Conservation (phyloP, 2,113 vertebrate species). For the Vulpes ferrilata region DNA sequence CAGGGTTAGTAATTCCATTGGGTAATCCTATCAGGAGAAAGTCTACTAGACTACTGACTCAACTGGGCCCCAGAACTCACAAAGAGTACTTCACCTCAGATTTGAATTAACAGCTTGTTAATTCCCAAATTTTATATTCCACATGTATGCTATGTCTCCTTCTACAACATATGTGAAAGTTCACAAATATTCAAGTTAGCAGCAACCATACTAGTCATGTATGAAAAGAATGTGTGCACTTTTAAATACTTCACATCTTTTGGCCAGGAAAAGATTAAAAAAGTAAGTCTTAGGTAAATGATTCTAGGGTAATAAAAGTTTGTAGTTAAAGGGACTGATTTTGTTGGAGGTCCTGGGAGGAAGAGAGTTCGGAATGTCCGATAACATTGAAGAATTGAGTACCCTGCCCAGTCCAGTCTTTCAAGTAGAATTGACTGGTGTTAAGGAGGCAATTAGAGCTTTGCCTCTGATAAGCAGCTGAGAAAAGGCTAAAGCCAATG, state of each 20-base stretch:
- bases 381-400: not conserved
- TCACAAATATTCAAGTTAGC: not conserved
- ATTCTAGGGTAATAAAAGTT: slow-evolving; percentile 6
- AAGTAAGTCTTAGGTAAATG: not conserved
- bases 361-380: not conserved
- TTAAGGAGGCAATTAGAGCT: not conserved
- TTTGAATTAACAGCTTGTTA: not conserved
- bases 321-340: not conserved
- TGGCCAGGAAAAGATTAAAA: not conserved
- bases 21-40: not conserved
- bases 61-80: not conserved
- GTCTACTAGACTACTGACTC: not conserved
- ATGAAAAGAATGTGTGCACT: not conserved
- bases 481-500: not conserved
- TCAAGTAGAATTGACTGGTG: not conserved
- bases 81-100: not conserved
- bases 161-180: not conserved
- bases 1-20: not conserved
- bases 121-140: not conserved
- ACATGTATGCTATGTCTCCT: not conserved
- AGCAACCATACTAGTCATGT: not conserved
- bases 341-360: not conserved
- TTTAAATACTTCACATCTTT: not conserved
- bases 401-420: not conserved
- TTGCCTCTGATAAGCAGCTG: not conserved